Evolutionary conservation across 2,113 vertebrate genomes (phyloP).

Genomic region (Himantopus leucocephalus): DNA sequence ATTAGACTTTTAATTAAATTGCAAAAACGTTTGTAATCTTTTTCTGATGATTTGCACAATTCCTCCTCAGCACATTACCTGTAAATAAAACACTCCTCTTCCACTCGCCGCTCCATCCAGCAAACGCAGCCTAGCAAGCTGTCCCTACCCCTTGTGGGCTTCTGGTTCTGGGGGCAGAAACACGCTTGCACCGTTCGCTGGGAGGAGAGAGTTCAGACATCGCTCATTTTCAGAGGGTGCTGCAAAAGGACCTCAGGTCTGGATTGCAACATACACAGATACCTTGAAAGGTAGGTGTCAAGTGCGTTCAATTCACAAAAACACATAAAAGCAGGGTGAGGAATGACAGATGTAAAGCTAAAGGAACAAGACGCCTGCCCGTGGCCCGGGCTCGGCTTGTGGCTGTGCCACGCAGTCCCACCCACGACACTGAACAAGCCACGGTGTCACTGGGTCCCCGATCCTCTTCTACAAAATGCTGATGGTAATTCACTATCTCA

Average conservation of each 20-base stretch:
- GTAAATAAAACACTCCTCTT: neutral
- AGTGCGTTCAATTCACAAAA: accelerated
- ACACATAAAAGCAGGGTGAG: neutral
- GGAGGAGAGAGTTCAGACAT: neutral
- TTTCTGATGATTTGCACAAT: neutral
- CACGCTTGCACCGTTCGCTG: accelerated
- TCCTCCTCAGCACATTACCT: neutral
- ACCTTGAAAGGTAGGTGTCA: neutral
- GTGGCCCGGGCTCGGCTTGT: neutral
- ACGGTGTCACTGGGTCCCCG: accelerated
- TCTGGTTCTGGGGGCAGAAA: neutral
- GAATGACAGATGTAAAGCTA: neutral
- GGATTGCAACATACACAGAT: neutral
- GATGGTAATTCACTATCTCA: neutral
- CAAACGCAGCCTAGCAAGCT: accelerated
- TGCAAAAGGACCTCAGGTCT: neutral
- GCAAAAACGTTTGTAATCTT: neutral
- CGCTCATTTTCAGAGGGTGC: accelerated
- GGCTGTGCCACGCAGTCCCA: neutral
- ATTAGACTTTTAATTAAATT: neutral
- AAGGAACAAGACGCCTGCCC: neutral
- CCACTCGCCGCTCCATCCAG: neutral
- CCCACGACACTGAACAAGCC: neutral
- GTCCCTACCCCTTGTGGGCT: no score
- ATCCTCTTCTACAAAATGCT: neutral